Evolutionary conservation across 1,140 invertebrate genomes (phyloP).

Genomic region (Drosophila oshimai): DNA sequence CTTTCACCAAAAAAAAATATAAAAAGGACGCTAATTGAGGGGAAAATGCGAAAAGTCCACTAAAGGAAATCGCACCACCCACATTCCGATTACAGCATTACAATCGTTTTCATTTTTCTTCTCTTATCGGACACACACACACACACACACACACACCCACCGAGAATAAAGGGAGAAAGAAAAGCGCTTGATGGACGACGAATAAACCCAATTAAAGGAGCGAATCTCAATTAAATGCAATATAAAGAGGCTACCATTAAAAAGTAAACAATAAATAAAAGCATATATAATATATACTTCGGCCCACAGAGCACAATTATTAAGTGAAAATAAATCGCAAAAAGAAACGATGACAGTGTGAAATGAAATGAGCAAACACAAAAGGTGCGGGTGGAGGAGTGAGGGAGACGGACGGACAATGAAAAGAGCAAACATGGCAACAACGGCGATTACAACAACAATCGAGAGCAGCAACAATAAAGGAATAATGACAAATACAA

Average conservation of each 20-base stretch:
- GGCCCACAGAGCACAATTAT: conserved; percentile 67
- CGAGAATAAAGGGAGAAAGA: not conserved
- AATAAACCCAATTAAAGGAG: conserved; percentile 54
- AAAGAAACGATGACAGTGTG: conserved; percentile 53
- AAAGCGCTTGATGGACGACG: conserved; percentile 50
- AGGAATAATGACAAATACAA: not conserved
- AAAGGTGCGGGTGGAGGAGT: not conserved
- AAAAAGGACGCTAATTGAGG: conserved; percentile 20
- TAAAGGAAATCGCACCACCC: conserved; percentile 10
- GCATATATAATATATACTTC: conserved; percentile 34
- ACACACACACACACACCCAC: no score
- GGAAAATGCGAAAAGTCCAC: not conserved
- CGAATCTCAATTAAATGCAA: conserved; percentile 56
- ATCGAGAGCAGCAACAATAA: conserved; percentile 56
- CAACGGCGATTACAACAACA: conserved; percentile 67
- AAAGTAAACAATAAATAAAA: conserved; percentile 62
- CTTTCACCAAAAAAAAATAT: not conserved
- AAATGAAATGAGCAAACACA: conserved; percentile 62
- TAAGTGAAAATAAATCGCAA: conserved; percentile 60
- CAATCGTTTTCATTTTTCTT: conserved; percentile 11
- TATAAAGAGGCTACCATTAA: conserved; percentile 31
- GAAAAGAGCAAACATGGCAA: conserved; percentile 44
- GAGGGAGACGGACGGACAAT: conserved; percentile 23
- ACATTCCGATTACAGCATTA: conserved; percentile 12
- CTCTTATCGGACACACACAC: conserved; percentile 39